phyloP scores from a whole-genome alignment of 1,140 invertebrate genomes.

The Hesperophylax magnus region DNA sequence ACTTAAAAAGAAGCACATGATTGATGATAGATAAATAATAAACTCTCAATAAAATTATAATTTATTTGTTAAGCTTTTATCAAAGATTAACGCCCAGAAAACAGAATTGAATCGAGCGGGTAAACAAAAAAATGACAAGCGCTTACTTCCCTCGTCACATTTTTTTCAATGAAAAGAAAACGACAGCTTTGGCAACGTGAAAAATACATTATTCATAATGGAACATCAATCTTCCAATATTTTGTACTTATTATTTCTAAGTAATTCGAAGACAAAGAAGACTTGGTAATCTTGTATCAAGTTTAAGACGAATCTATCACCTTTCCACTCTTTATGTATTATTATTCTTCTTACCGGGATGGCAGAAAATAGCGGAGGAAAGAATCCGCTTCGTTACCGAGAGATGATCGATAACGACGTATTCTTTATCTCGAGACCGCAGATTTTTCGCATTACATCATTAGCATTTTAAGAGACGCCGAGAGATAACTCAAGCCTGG shows the following conservation, averaged over 20 bases:
- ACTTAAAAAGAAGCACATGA: no score
- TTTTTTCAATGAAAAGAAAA: no score
- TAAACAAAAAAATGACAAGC: no score
- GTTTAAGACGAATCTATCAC: background rate
- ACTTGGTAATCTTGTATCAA: background rate
- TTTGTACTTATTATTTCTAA: slow-evolving; percentile 5
- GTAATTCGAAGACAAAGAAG: background rate
- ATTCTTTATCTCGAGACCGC: slow-evolving; percentile 31
- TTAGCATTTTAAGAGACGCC: slow-evolving; percentile 21
- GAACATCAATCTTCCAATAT: slow-evolving; percentile 2
- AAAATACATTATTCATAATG: background rate
- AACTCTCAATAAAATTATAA: no score
- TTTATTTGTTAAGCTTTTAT: no score
- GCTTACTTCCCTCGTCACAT: no score
- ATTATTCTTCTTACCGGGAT: no score
- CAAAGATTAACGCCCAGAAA: no score
- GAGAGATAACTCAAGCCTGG: background rate
- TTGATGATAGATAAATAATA: no score
- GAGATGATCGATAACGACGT: slow-evolving; percentile 27
- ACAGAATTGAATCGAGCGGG: no score
- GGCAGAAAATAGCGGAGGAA: background rate
- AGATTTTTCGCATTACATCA: slow-evolving; percentile 26
- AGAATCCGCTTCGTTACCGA: background rate
- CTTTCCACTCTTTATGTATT: no score
- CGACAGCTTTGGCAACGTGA: no score